Conservation (phyloP, 2,797 vertebrate species). For the Hypotaenidia okinawae region DNA sequence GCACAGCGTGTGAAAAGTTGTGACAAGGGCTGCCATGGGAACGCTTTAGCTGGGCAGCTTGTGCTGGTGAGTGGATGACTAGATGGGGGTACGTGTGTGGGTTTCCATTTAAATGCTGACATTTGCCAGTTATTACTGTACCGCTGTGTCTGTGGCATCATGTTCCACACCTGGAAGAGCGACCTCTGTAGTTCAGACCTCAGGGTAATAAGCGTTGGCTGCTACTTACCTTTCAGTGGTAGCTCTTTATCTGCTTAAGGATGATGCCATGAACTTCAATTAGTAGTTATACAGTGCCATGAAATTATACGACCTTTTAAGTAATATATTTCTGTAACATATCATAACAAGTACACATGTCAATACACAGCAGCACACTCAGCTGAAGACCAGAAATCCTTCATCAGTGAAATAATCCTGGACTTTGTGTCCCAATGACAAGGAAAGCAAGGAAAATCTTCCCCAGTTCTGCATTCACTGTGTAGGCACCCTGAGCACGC, state of each 20-base stretch:
- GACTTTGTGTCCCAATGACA: not conserved
- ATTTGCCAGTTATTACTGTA: slow-evolving; percentile 4
- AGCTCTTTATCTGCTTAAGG: slow-evolving; percentile 25
- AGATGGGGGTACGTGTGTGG: not conserved
- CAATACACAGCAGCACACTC: not conserved
- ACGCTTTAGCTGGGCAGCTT: not conserved
- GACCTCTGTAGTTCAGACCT: not conserved
- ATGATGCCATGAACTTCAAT: not conserved
- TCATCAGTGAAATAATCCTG: not conserved
- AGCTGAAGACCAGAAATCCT: not conserved
- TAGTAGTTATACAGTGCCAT: slow-evolving; percentile 13
- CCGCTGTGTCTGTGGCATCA: not conserved
- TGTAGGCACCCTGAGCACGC: not conserved
- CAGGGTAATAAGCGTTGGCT: not conserved
- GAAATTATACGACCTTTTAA: not conserved
- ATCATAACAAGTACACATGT: not conserved
- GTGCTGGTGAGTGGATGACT: not conserved
- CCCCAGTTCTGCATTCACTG: not conserved
- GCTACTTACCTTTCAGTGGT: not conserved
- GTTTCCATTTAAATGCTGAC: slow-evolving; percentile 17
- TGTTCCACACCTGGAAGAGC: not conserved
- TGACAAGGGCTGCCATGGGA: not conserved
- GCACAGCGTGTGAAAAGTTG: not conserved
- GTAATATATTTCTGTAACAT: not conserved
- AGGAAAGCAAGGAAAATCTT: not conserved